These are phyloP conservation scores for Scolanthus callimorphus DNA, from an alignment of 92 coral and sea anemone genomes.

Conservation along the genomic window DNA sequence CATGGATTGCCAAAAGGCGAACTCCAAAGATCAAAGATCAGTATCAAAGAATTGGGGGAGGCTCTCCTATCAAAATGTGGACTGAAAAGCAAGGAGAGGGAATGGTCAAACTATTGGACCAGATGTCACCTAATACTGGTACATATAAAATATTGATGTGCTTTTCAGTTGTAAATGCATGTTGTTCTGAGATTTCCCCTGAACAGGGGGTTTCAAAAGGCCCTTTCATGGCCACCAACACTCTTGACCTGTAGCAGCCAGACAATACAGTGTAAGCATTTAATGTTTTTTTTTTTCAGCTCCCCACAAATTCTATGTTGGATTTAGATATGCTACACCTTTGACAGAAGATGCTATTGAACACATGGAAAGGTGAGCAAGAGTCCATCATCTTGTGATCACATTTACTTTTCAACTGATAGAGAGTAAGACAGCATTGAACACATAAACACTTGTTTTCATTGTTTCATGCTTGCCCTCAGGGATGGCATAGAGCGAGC, in stretches of 20 bases:
- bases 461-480: too few species aligned
- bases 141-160: too few species aligned
- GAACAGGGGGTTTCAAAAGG: too few species aligned
- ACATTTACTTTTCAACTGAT: too few species aligned
- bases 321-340: conserved; percentile 93
- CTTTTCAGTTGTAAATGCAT: too few species aligned
- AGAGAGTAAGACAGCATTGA: too few species aligned
- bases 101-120: conserved; percentile 82
- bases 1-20: conserved; percentile 93
- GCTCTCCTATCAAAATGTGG: conserved; percentile 98
- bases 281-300: conserved; percentile 56
- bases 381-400: too few species aligned
- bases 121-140: conserved; percentile 92
- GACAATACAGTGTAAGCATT: too few species aligned
- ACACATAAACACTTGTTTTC: too few species aligned
- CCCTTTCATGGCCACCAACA: too few species aligned
- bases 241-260: too few species aligned
- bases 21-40: conserved; percentile 92
- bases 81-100: conserved; percentile 97
- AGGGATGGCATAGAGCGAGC: conserved; percentile 95
- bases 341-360: conserved; percentile 91
- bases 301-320: conserved; percentile 96
- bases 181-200: too few species aligned
- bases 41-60: conserved; percentile 94
- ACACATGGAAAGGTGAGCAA: conserved; percentile 90